Conservation (phyloP, 1,140 invertebrate species). For the Oedothorax gibbosus region DNA sequence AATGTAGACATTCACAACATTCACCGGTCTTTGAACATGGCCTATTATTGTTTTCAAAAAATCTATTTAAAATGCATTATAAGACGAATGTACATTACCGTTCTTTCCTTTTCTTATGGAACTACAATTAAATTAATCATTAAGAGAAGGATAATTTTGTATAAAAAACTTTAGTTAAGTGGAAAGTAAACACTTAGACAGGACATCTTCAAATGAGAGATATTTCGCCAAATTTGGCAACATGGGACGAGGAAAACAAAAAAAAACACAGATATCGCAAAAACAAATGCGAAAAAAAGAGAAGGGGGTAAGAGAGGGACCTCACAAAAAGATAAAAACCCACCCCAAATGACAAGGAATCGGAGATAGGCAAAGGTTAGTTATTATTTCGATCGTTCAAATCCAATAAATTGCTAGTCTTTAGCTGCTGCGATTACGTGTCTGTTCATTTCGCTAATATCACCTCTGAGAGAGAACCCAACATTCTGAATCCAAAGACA, state of each 20-base stretch:
- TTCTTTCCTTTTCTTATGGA: no score
- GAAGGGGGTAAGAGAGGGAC: conserved; percentile 10
- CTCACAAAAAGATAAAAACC: conserved; percentile 39
- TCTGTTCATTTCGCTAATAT: conserved; percentile 26
- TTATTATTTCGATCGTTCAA: not conserved
- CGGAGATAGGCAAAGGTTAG: conserved; percentile 43
- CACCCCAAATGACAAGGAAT: conserved; percentile 56
- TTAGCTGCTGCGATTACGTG: conserved; percentile 40
- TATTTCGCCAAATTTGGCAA: not conserved
- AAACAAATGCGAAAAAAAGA: conserved; percentile 25
- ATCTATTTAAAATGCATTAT: no score
- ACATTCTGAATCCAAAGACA: no score
- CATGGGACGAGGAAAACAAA: not conserved
- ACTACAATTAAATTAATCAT: no score
- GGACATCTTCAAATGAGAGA: no score
- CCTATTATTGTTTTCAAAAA: no score
- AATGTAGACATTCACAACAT: no score
- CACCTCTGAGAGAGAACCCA: not conserved
- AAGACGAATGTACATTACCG: no score
- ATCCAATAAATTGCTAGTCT: conserved; percentile 52
- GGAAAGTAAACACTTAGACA: no score
- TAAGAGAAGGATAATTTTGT: no score
- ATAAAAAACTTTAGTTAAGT: no score
- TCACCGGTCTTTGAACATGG: no score
- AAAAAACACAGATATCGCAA: not conserved